These are phyloP conservation scores for Anniella stebbinsi DNA, from an alignment of 2,797 vertebrate genomes.

Conservation along the genomic window DNA sequence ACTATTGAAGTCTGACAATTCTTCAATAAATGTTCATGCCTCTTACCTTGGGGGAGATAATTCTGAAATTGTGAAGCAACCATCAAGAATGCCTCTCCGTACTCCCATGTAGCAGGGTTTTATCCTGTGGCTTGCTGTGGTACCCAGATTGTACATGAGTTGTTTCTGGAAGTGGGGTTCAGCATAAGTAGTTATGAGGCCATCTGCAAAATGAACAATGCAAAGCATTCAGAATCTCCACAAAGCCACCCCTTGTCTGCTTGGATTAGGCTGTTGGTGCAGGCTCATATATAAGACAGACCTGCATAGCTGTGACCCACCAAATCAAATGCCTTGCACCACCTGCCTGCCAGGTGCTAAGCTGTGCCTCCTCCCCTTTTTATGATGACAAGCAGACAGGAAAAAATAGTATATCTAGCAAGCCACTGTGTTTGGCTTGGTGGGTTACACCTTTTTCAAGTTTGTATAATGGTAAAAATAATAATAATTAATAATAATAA, in stretches of 20 bases:
- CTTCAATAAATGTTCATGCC: not conserved
- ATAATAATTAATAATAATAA: too few relatives aligned
- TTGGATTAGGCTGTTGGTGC: not conserved
- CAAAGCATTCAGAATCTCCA: not conserved
- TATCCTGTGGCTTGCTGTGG: not conserved
- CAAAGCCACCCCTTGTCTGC: not conserved
- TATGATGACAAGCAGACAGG: too few relatives aligned
- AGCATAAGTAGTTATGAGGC: not conserved
- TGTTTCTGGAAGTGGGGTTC: not conserved
- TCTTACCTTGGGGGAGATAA: not conserved
- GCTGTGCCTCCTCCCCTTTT: not conserved
- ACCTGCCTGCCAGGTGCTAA: not conserved
- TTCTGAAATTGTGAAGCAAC: not conserved
- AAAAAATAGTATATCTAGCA: not conserved
- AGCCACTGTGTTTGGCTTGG: not conserved
- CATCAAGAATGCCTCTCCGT: not conserved
- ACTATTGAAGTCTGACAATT: too few relatives aligned
- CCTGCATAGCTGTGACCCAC: too few relatives aligned
- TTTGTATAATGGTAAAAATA: not conserved
- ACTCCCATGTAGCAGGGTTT: not conserved
- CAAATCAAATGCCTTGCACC: not conserved
- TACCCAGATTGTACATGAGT: rapidly evolving
- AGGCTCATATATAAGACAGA: not conserved
- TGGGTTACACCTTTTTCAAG: not conserved
- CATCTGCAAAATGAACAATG: not conserved